These are phyloP conservation scores for Drosophila nannoptera DNA, from an alignment of 1,140 invertebrate genomes.

Conservation along the genomic window DNA sequence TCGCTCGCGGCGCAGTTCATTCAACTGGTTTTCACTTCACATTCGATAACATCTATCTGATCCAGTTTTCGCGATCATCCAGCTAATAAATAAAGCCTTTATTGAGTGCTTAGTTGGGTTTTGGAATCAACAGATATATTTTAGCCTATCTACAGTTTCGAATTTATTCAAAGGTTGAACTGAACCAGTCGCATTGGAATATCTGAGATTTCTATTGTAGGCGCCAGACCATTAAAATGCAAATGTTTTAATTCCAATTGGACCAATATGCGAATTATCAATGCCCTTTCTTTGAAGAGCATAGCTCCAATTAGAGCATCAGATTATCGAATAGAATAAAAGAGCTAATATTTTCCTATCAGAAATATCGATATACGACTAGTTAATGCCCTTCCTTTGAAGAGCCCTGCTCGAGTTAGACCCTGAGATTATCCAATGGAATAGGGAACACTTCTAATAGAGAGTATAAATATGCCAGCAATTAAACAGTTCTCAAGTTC, in stretches of 20 bases:
- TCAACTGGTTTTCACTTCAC: slow-evolving; percentile 43
- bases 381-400: not conserved
- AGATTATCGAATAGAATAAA: not conserved
- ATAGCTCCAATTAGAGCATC: not conserved
- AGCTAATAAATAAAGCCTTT: not conserved
- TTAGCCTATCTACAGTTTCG: not conserved
- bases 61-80: slow-evolving; percentile 10
- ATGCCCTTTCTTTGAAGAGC: not conserved
- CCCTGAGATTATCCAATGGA: not conserved
- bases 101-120: not conserved
- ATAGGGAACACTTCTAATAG: not conserved
- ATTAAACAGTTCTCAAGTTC: no score
- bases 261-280: not conserved
- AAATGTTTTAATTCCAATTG: not conserved
- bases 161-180: not conserved
- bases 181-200: not conserved
- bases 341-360: not conserved
- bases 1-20: slow-evolving; percentile 17
- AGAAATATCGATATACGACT: not conserved
- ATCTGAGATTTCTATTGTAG: not conserved
- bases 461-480: no score
- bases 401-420: no score
- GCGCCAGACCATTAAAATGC: slow-evolving; percentile 8
- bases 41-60: slow-evolving; percentile 15
- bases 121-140: not conserved